These are phyloP conservation scores for Aurelia coerulea DNA, from an alignment of 30 jellyfish, hydroid and myxozoan species.

Conservation along the genomic window DNA sequence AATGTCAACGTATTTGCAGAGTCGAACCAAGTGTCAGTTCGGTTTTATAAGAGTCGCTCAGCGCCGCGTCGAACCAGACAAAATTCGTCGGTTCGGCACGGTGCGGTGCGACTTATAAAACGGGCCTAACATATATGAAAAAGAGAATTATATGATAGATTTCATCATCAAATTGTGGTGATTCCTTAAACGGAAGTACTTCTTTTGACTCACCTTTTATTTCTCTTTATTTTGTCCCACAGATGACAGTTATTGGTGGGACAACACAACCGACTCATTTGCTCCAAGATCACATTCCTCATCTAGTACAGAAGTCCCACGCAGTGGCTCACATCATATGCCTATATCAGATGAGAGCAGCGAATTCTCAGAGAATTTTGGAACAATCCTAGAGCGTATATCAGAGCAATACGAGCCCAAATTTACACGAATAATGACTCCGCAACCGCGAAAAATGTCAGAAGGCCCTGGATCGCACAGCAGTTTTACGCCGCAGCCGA, in stretches of 20 bases:
- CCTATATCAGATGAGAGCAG: constrained; percentile 58
- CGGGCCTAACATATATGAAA: no score
- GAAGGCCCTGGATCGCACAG: background rate
- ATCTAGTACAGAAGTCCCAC: constrained; percentile 68
- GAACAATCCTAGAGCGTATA: constrained; percentile 34
- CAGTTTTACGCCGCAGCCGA: constrained; percentile 67
- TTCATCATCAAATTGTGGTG: no score
- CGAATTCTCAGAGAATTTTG: constrained; percentile 35
- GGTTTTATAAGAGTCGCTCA: no score
- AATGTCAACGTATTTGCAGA: no score
- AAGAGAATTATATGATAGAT: no score
- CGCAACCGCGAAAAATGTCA: constrained; percentile 48
- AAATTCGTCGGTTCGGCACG: no score
- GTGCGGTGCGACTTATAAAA: no score
- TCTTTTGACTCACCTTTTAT: no score
- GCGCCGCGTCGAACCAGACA: no score
- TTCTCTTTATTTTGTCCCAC: no score
- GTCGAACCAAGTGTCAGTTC: no score
- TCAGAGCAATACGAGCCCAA: constrained; percentile 42
- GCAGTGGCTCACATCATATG: constrained; percentile 36
- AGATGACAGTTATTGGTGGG: constrained; percentile 88
- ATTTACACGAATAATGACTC: constrained; percentile 58
- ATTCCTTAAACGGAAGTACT: no score
- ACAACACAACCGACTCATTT: constrained; percentile 71
- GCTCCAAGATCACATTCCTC: constrained; percentile 69